Percentiles rank a stretch among this genome's conserved stretches.
Evolutionary conservation across 30 jellyfish, hydroid and myxozoan genomes (phyloP).

Genomic region (Turritopsis dohrnii): DNA sequence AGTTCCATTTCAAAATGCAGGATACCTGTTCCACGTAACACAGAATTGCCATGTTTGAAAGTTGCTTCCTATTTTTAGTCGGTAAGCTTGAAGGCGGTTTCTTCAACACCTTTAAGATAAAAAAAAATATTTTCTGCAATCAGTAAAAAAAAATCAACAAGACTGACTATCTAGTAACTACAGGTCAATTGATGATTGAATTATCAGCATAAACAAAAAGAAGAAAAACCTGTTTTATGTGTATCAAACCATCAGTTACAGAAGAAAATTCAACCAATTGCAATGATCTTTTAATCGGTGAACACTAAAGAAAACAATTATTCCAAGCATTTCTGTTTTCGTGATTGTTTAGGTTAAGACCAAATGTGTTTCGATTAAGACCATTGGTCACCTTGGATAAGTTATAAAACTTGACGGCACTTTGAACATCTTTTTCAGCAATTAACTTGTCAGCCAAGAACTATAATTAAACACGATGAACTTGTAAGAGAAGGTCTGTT

Average conservation of each 20-base stretch:
- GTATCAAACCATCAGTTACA: conserved; percentile 71
- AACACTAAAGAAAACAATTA: conserved; percentile 41
- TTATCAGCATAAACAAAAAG: neutral
- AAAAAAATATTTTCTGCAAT: neutral
- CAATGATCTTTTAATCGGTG: conserved; percentile 64
- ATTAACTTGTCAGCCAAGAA: conserved; percentile 58
- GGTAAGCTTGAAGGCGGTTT: conserved; percentile 50
- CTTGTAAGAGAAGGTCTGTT: neutral
- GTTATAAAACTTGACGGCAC: conserved; percentile 64
- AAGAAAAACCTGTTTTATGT: conserved; percentile 66
- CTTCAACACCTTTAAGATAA: conserved; percentile 45
- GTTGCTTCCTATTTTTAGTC: conserved; percentile 49
- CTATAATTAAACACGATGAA: conserved; percentile 42
- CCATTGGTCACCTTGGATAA: conserved; percentile 75
- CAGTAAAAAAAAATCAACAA: too few relatives aligned
- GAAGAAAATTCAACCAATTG: conserved; percentile 48
- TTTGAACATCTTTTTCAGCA: conserved; percentile 55
- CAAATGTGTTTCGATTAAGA: too few relatives aligned
- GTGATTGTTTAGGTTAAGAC: too few relatives aligned
- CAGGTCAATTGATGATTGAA: neutral
- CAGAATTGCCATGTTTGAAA: conserved; percentile 69
- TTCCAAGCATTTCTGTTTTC: too few relatives aligned
- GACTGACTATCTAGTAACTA: too few relatives aligned
- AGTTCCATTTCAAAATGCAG: too few relatives aligned
- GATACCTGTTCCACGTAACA: conserved; percentile 88